Percentiles rank a stretch among this genome's conserved stretches.
phyloP scores from a whole-genome alignment of 2,113 vertebrate genomes.

The Triplophysa rosa region DNA sequence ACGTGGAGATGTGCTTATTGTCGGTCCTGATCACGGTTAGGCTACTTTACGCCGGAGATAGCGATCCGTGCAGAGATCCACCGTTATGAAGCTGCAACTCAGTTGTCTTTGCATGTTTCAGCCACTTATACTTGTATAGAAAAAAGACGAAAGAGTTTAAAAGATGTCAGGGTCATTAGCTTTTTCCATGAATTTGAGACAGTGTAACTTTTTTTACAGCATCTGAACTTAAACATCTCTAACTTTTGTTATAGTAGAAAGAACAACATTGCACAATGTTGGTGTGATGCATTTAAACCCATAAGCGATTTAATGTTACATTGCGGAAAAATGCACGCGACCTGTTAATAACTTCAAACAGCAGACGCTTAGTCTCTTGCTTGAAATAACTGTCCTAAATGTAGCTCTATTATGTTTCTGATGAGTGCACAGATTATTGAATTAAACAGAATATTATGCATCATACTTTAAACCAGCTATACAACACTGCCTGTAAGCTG shows the following conservation, averaged over 20 bases:
- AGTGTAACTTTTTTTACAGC: slow-evolving; percentile 35
- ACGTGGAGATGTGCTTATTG: slow-evolving; percentile 38
- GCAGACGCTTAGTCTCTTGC: slow-evolving; percentile 31
- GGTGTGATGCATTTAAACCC: not conserved
- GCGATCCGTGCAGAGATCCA: slow-evolving; percentile 8
- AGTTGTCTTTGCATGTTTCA: not conserved
- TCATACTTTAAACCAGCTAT: not conserved
- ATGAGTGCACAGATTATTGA: not conserved
- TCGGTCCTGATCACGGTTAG: not conserved
- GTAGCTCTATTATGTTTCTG: slow-evolving; percentile 5
- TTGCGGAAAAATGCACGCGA: not conserved
- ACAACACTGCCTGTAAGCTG: slow-evolving; percentile 29
- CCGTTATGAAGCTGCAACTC: slow-evolving; percentile 28
- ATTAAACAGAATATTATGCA: not conserved
- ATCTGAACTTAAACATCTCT: not conserved
- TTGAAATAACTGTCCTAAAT: slow-evolving; percentile 43
- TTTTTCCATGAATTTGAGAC: slow-evolving; percentile 2
- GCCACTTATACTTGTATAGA: slow-evolving; percentile 17
- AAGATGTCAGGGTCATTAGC: slow-evolving; percentile 2
- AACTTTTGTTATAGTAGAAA: slow-evolving; percentile 5
- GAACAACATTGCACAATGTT: not conserved
- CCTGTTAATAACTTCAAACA: slow-evolving; percentile 24
- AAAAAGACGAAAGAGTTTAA: not conserved
- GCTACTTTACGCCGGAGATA: slow-evolving; percentile 34
- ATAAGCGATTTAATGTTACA: not conserved